These are phyloP conservation scores for Drosophila seclusa DNA, from an alignment of 2,888 invertebrate species.

Conservation along the genomic window DNA sequence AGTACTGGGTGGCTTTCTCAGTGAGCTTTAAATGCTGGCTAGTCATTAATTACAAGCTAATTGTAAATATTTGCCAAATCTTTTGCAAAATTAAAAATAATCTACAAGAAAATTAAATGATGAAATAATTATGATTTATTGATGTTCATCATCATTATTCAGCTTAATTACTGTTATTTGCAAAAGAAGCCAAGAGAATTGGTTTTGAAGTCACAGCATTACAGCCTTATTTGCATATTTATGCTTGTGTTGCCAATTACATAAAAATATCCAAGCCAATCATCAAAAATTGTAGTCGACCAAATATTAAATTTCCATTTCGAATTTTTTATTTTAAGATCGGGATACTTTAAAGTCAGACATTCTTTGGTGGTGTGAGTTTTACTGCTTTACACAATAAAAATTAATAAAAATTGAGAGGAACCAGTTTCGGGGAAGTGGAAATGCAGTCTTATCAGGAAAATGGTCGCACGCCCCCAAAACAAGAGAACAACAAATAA, in stretches of 20 bases:
- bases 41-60: conserved; percentile 66
- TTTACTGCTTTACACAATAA: not conserved
- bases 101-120: not conserved
- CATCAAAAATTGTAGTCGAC: not conserved
- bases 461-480: conserved; percentile 41
- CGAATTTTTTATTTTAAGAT: no score
- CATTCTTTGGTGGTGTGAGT: not conserved
- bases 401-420: conserved; percentile 32
- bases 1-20: conserved; percentile 22
- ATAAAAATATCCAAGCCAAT: not conserved
- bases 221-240: not conserved
- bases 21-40: conserved; percentile 37
- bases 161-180: not conserved
- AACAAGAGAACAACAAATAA: not conserved
- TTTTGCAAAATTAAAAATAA: conserved; percentile 2
- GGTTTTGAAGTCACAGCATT: not conserved
- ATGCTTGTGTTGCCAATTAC: not conserved
- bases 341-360: no score
- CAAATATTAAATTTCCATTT: no score
- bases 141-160: conserved; percentile 11
- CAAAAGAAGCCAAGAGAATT: conserved; percentile 1
- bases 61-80: conserved; percentile 42
- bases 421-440: not conserved
- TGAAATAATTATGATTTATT: conserved; percentile 29
- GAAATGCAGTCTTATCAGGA: conserved; percentile 50